Evolutionary conservation across 2,113 vertebrate genomes (phyloP), one percentile per base, ranked within the genome.

Genomic region (Edolisoma coerulescens): DNA sequence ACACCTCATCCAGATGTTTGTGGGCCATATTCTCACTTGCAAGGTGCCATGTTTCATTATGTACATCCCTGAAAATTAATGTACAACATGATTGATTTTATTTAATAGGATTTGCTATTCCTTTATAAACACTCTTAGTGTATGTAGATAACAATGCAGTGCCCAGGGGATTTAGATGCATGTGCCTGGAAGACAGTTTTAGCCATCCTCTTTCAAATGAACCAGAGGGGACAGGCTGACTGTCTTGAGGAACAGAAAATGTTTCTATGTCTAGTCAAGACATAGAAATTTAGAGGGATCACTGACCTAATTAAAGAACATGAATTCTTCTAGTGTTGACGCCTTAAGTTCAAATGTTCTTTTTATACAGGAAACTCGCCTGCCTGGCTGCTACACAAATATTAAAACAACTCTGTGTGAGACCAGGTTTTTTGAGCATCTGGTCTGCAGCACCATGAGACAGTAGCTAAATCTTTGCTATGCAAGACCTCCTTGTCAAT

Each of bases 291-390:
- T 80, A 83, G 77, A 65, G 50, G 71, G 82, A 94, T 93, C 88
- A 80, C 59, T 73, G 59, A 96, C 85, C 94, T 94, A 95, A 96
- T 93, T 96, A 95, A 94, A 94, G 94, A 93, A 89, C 93, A 74
- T 45, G 42, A 95, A 93, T 91, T 94, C 91, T 95, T 87, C 82
- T 76, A 63, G 42, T 69, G 77, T 87, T 80, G 91, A 96, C 4
- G 70, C 84, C 91, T 95, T 6, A 92, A 91, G 89, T 96, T 97
- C 93, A 91, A 54, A 83, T 94, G 94, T 83, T 82, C 89, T 95
- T 97, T 95, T 94, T 96, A 94, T 85, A 77, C 78, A 83, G 91
- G 95, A 87, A 96, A 93, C 93, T 95, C 18, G 87, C 82, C 95
- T 57, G 87, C 91, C 88, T 93, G 96, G 59, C 94, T 95, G 91